phyloP scores from a whole-genome alignment of 2,888 invertebrate species.

The Scaptomyza tumidula region DNA sequence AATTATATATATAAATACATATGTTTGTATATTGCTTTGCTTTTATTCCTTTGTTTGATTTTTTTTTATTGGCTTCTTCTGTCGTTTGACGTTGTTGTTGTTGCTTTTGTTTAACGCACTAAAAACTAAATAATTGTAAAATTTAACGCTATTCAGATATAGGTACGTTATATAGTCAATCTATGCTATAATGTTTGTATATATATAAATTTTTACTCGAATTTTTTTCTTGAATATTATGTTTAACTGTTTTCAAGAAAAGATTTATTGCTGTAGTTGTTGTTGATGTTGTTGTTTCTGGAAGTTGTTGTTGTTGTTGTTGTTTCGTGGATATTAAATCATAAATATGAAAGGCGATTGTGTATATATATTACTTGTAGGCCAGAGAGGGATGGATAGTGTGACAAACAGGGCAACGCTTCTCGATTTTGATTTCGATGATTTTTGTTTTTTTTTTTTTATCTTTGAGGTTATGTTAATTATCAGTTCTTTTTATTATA shows the following conservation, averaged over 20 bases:
- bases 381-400: constrained; percentile 42
- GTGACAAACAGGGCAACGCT: constrained; percentile 71
- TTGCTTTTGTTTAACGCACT: constrained; percentile 64
- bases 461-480: constrained; percentile 18
- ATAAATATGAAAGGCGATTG: constrained; percentile 44
- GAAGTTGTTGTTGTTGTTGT: constrained; percentile 11
- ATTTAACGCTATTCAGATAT: constrained; percentile 67
- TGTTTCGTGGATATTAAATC: constrained; percentile 34
- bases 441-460: constrained; percentile 10
- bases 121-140: constrained; percentile 73
- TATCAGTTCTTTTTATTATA: constrained; percentile 32
- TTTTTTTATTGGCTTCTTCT: constrained; percentile 22
- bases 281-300: constrained; percentile 8
- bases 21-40: constrained; percentile 29
- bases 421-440: constrained; percentile 13
- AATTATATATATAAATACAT: constrained; percentile 25
- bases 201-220: constrained; percentile 37
- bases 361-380: constrained; percentile 35
- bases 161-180: constrained; percentile 60
- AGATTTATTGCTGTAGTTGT: constrained; percentile 8
- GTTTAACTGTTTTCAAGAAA: constrained; percentile 38
- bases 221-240: constrained; percentile 18
- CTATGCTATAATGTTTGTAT: constrained; percentile 39
- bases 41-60: constrained; percentile 4
- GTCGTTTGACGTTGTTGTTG: constrained; percentile 41